Percentiles rank a stretch among this genome's conserved stretches.
These are phyloP conservation scores for Ylistrum balloti DNA, from an alignment of 1,140 invertebrate genomes.

Conservation along the genomic window DNA sequence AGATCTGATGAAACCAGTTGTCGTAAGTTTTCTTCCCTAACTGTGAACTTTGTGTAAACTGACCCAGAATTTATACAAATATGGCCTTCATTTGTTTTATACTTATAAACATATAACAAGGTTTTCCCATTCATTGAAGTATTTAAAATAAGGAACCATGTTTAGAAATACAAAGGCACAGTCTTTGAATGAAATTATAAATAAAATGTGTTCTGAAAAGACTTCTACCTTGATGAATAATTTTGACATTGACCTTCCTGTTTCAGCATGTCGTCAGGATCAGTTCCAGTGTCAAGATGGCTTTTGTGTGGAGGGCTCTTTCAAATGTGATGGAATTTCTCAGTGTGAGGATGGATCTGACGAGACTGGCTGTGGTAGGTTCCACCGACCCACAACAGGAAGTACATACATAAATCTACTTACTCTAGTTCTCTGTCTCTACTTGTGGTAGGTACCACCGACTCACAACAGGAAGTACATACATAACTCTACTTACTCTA, in stretches of 20 bases:
- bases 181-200: too few relatives aligned
- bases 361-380: conserved; percentile 65
- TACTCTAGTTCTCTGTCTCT: too few relatives aligned
- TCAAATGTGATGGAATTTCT: conserved; percentile 85
- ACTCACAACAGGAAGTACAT: not conserved
- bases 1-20: conserved; percentile 86
- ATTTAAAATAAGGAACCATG: too few relatives aligned
- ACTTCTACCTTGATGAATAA: too few relatives aligned
- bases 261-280: conserved; percentile 49
- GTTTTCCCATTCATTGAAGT: too few relatives aligned
- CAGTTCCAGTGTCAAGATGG: conserved; percentile 78
- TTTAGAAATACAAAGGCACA: too few relatives aligned
- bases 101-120: too few relatives aligned
- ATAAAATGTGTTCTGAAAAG: too few relatives aligned
- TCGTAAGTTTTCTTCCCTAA: conserved; percentile 72
- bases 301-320: conserved; percentile 81
- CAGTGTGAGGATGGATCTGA: conserved; percentile 81
- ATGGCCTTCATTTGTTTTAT: too few relatives aligned
- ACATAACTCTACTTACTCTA: too few relatives aligned
- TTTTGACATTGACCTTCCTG: not conserved
- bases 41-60: not conserved
- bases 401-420: too few relatives aligned
- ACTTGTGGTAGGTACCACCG: not conserved
- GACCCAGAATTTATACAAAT: too few relatives aligned
- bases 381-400: not conserved